A percentile compares a stretch with the other conserved stretches of the same genome.
Evolutionary conservation across 2,888 invertebrate genomes (phyloP).

Genomic region (Lagria hirta): DNA sequence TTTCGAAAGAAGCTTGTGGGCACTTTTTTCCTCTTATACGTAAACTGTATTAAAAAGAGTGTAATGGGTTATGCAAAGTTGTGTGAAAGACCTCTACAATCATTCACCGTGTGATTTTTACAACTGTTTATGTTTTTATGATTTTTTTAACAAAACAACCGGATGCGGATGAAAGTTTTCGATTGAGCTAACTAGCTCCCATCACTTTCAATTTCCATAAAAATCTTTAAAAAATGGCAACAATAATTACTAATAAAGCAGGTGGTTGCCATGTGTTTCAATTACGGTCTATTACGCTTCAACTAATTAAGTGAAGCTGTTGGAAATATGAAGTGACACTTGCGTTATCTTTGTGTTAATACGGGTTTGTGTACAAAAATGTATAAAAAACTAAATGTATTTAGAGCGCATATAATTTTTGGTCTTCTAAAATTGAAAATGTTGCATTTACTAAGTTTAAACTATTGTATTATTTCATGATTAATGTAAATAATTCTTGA

Average conservation of each 20-base stretch:
- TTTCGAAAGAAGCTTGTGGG: too few relatives aligned
- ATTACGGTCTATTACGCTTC: constrained; percentile 12
- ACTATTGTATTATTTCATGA: too few relatives aligned
- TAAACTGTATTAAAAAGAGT: constrained; percentile 15
- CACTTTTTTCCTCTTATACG: too few relatives aligned
- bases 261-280: constrained; percentile 16
- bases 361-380: too few relatives aligned
- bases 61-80: constrained; percentile 16
- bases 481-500: too few relatives aligned
- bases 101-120: constrained; percentile 5
- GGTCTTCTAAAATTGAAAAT: too few relatives aligned
- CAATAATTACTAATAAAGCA: constrained; percentile 10
- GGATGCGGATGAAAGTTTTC: constrained; percentile 15
- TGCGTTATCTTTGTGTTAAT: too few relatives aligned
- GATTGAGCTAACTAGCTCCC: background rate
- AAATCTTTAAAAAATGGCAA: constrained; percentile 10
- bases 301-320: too few relatives aligned
- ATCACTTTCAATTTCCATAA: constrained; percentile 9
- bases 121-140: constrained; percentile 2
- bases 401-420: too few relatives aligned
- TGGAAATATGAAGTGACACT: too few relatives aligned
- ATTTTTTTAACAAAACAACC: constrained; percentile 7
- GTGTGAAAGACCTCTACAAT: constrained; percentile 17
- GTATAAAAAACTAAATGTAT: too few relatives aligned
- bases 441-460: too few relatives aligned